Conservation (phyloP, 2,797 vertebrate species). For the Acanthis flammea region DNA sequence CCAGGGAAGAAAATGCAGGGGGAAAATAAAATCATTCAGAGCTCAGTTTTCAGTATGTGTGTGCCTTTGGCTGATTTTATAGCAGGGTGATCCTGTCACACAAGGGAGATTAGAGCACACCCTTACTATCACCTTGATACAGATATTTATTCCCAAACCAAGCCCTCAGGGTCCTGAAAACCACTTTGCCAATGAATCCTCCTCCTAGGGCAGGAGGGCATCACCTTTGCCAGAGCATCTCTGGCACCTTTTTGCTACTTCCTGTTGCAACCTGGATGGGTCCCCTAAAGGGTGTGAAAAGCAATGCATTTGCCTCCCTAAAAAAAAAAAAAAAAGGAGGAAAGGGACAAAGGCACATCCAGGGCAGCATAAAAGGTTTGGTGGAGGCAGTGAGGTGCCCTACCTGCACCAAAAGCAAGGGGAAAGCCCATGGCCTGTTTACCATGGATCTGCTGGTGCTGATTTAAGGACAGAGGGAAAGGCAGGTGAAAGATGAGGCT, state of each 20-base stretch:
- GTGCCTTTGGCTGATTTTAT: not conserved
- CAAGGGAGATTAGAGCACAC: not conserved
- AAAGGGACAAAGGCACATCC: not conserved
- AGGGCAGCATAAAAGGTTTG: not conserved
- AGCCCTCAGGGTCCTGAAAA: not conserved
- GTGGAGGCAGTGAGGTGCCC: not conserved
- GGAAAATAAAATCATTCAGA: not conserved
- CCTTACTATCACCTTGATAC: not conserved
- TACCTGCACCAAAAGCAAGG: not conserved
- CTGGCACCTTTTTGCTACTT: not conserved
- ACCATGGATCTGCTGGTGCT: fast-evolving
- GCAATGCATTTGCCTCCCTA: fast-evolving
- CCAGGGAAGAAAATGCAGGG: not conserved
- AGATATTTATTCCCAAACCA: not conserved
- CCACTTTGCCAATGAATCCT: fast-evolving
- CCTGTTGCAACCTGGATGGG: no score
- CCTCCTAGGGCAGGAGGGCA: not conserved
- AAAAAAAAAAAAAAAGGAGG: not conserved
- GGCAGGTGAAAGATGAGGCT: not conserved
- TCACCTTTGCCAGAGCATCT: not conserved
- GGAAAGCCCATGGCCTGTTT: not conserved
- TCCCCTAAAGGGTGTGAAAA: not conserved
- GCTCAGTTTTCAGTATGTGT: not conserved
- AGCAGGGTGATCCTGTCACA: not conserved
- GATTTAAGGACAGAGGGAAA: not conserved